These are phyloP conservation scores for Cyprinodon tularosa DNA, from an alignment of 2,113 vertebrate genomes.

Conservation along the genomic window DNA sequence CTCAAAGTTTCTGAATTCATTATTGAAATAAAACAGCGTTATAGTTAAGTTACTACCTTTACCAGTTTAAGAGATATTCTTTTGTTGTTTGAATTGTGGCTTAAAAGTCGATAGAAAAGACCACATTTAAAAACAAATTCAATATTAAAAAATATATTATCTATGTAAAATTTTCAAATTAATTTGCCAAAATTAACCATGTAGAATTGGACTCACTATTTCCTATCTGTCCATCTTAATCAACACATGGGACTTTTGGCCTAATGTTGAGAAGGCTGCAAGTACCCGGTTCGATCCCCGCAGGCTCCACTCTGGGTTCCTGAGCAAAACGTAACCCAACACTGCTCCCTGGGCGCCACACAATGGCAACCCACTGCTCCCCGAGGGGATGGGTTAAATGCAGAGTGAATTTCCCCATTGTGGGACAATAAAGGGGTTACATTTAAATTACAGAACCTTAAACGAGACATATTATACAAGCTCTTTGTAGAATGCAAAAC, in stretches of 20 bases:
- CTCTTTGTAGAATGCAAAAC: background rate
- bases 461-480: background rate
- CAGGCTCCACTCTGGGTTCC: no score
- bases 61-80: background rate
- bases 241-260: no score
- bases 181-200: background rate
- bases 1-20: background rate
- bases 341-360: no score
- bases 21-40: background rate
- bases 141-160: background rate
- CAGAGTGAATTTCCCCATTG: no score
- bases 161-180: background rate
- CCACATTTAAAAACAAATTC: background rate
- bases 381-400: no score
- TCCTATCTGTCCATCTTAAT: no score
- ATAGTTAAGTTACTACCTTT: background rate
- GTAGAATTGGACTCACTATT: background rate
- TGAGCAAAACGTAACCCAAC: no score
- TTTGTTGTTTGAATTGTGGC: background rate
- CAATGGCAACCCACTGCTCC: no score
- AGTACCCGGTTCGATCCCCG: no score
- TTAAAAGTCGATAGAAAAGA: background rate
- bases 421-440: no score
- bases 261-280: no score
- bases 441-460: background rate